A percentile compares a stretch with the other conserved stretches of the same genome.
Evolutionary conservation across 2,888 invertebrate genomes (phyloP).

Genomic region (Ophonus ardosiacus): DNA sequence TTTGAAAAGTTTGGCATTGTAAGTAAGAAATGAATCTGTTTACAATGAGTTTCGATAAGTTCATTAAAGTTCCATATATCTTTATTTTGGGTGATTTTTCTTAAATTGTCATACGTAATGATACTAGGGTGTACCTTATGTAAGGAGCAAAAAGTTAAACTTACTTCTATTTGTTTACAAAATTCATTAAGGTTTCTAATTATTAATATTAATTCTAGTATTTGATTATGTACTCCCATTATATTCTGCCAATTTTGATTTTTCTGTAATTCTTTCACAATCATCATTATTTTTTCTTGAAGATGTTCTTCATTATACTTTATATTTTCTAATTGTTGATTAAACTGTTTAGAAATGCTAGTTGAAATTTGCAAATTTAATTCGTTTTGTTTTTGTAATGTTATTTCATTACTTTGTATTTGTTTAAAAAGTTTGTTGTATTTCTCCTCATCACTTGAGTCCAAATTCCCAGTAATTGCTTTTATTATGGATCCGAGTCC

Average conservation of each 20-base stretch:
- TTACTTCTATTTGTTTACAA: not conserved
- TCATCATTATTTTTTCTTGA: not conserved
- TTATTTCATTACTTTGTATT: not conserved
- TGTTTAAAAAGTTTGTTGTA: not conserved
- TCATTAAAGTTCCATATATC: too few species aligned
- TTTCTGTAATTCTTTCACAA: not conserved
- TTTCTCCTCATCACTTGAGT: not conserved
- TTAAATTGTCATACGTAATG: too few species aligned
- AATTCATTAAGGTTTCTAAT: not conserved
- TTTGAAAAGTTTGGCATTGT: too few species aligned
- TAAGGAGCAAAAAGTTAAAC: too few species aligned
- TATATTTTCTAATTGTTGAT: not conserved
- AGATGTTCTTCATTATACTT: not conserved
- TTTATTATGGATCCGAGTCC: not conserved
- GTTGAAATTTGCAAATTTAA: not conserved
- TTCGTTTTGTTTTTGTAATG: constrained; percentile 19
- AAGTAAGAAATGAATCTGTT: too few species aligned
- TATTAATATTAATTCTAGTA: not conserved
- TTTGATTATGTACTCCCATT: not conserved
- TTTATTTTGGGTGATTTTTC: too few species aligned
- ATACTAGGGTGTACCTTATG: too few species aligned
- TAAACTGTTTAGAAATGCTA: not conserved
- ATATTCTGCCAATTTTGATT: not conserved
- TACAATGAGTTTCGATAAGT: too few species aligned
- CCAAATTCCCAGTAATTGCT: not conserved